Conservation (phyloP, 1,140 invertebrate genomes). For the silkworm (Bombyx mori) region DNA sequence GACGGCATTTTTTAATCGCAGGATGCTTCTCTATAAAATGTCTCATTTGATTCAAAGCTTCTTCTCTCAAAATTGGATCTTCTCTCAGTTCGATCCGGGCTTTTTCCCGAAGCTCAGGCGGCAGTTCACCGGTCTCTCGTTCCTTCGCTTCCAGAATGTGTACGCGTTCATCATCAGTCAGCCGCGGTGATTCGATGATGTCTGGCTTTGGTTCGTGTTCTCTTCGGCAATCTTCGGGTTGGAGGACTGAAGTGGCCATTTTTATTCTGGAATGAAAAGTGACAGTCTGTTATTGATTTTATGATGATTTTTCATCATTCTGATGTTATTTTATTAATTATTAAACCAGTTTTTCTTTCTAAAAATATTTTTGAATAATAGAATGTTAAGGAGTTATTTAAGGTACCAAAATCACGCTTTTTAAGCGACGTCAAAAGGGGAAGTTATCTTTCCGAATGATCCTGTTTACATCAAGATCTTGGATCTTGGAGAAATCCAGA, state of each 20-base stretch:
- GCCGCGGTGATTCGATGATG: slow-evolving; percentile 29
- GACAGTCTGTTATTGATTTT: too few species aligned
- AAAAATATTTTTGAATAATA: too few species aligned
- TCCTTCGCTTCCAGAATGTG: slow-evolving; percentile 46
- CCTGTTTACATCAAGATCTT: too few species aligned
- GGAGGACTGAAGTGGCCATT: slow-evolving; percentile 62
- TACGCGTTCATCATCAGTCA: slow-evolving; percentile 51
- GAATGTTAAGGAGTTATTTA: too few species aligned
- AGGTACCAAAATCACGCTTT: too few species aligned
- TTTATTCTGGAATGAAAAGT: slow-evolving; percentile 29
- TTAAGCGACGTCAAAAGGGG: too few species aligned
- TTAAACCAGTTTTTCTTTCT: too few species aligned
- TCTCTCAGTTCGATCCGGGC: slow-evolving; percentile 82
- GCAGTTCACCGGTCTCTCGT: slow-evolving; percentile 49
- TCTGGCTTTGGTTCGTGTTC: slow-evolving; percentile 46
- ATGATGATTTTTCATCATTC: too few species aligned
- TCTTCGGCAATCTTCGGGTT: slow-evolving; percentile 48
- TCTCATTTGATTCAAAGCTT: slow-evolving; percentile 79
- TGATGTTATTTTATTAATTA: too few species aligned
- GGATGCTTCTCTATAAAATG: slow-evolving; percentile 85
- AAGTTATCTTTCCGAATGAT: too few species aligned
- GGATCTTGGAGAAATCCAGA: too few species aligned
- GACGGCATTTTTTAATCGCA: slow-evolving; percentile 81
- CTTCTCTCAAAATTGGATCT: slow-evolving; percentile 78
- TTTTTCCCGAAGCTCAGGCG: slow-evolving; percentile 61